Base-by-base conservation (phyloP, 2,888 invertebrate genomes). In the Cryptops parisi region DNA sequence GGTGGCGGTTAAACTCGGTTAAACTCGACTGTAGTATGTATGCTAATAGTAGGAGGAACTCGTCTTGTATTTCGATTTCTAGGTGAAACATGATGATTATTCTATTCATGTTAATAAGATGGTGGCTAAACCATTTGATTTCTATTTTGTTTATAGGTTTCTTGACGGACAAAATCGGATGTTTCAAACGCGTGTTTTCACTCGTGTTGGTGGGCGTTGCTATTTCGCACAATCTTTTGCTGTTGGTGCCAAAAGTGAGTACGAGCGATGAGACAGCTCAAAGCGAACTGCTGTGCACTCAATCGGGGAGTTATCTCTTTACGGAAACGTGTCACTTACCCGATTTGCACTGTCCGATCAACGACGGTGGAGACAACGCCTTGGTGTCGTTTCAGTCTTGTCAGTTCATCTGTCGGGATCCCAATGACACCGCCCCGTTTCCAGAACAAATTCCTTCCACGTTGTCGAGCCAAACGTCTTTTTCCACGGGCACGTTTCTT, bases 111-210 rank as follows among this genome's bases (percentile, higher is more conserved):
- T n/a, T n/a, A n/a, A n/a, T n/a, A n/a, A n/a, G n/a, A n/a, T n/a
- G n/a, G n/a, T n/a, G n/a, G n/a, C n/a, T n/a, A n/a, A n/a, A n/a
- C n/a, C n/a, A n/a, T n/a, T n/a, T n/a, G n/a, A n/a, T n/a, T n/a
- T n/a, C n/a, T n/a, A n/a, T 47, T 44, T n/a, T 19, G 19, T 1
- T 41, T 25, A 2, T 53, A 55, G 71, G 71, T 2, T 63, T 64
- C 26, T 24, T 89, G 59, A 87, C 88, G 56, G 89, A 90, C 69
- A 86, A 84, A 70, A 82, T 85, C 64, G 85, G 86, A 51, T 81
- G 82, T 66, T 89, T 88, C 70, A 88, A 86, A 66, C 79, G 82
- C 0, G 82, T 87, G 23, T 80, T 90, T 55, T 80, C 87, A 58
- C 75, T 83, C 54, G 81, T 84, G 54, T 75, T 87, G 59, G 71